These are phyloP conservation scores for Holothuria scabra DNA, from an alignment of 53 echinoderm and acorn worm genomes.

Conservation along the genomic window DNA sequence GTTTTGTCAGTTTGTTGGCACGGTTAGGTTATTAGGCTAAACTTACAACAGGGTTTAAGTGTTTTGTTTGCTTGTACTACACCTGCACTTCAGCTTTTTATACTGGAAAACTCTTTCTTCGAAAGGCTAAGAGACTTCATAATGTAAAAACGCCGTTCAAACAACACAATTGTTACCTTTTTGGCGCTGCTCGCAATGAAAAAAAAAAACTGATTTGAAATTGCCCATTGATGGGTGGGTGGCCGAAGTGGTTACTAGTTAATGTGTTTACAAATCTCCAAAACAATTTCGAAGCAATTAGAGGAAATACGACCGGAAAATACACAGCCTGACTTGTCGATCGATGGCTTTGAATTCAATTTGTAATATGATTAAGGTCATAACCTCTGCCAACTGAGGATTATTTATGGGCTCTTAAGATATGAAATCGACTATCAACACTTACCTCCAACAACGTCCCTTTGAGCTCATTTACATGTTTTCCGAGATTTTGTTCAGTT, in stretches of 20 bases:
- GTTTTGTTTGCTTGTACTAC: too few relatives aligned
- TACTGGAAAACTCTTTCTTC: too few relatives aligned
- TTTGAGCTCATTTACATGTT: neutral
- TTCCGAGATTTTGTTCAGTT: too few relatives aligned
- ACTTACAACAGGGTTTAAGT: too few relatives aligned
- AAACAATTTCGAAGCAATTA: slow-evolving; percentile 40
- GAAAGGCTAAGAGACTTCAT: too few relatives aligned
- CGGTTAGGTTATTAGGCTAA: too few relatives aligned
- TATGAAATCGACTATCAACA: slow-evolving; percentile 25
- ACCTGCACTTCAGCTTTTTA: too few relatives aligned
- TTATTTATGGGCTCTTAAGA: slow-evolving; percentile 26
- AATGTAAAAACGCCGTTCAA: too few relatives aligned
- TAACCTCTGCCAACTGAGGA: slow-evolving; percentile 11
- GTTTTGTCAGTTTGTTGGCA: too few relatives aligned
- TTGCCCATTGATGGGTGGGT: neutral
- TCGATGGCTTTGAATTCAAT: slow-evolving; percentile 36
- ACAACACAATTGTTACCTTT: too few relatives aligned
- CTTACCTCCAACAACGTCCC: neutral
- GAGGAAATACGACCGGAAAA: slow-evolving; percentile 31
- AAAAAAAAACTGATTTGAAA: too few relatives aligned
- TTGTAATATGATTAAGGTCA: slow-evolving; percentile 38
- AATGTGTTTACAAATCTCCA: slow-evolving; percentile 40
- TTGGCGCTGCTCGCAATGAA: too few relatives aligned
- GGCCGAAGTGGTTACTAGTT: slow-evolving; percentile 25
- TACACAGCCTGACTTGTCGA: slow-evolving; percentile 17